These are phyloP conservation scores for Montipora foliosa DNA, from an alignment of 64 coral and sea anemone species.

Conservation along the genomic window DNA sequence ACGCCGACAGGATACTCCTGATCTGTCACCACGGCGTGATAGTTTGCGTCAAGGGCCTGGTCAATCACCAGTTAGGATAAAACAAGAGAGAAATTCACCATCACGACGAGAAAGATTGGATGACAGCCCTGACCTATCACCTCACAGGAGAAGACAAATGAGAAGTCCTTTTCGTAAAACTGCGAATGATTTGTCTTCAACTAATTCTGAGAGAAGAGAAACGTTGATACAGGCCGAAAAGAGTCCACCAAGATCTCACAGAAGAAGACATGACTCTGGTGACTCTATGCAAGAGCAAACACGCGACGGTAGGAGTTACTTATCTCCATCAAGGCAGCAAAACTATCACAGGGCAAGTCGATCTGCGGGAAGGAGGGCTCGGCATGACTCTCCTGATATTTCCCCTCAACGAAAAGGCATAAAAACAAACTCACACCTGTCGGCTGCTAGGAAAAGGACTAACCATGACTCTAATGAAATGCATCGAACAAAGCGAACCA, in stretches of 20 bases:
- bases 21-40: conserved; percentile 73
- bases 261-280: conserved; percentile 37
- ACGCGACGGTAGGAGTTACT: neutral
- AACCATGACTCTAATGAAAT: conserved; percentile 34
- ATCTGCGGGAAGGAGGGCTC: neutral
- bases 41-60: conserved; percentile 25
- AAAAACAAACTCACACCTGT: conserved; percentile 44
- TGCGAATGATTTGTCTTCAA: neutral
- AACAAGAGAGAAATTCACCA: conserved; percentile 33
- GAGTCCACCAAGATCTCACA: conserved; percentile 43
- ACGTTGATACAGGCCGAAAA: neutral
- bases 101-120: conserved; percentile 28
- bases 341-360: neutral
- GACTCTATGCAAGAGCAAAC: neutral
- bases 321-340: neutral
- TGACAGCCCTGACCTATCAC: conserved; percentile 67
- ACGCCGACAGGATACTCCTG: conserved; percentile 62
- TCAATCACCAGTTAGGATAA: conserved; percentile 31
- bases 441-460: conserved; percentile 56
- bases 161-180: neutral
- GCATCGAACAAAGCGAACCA: conserved; percentile 25
- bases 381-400: conserved; percentile 51
- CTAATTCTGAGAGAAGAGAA: neutral
- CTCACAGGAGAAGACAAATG: conserved; percentile 33
- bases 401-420: conserved; percentile 53